Base-by-base conservation (phyloP, 2,888 invertebrate species). In the Palloptera scutellata region DNA sequence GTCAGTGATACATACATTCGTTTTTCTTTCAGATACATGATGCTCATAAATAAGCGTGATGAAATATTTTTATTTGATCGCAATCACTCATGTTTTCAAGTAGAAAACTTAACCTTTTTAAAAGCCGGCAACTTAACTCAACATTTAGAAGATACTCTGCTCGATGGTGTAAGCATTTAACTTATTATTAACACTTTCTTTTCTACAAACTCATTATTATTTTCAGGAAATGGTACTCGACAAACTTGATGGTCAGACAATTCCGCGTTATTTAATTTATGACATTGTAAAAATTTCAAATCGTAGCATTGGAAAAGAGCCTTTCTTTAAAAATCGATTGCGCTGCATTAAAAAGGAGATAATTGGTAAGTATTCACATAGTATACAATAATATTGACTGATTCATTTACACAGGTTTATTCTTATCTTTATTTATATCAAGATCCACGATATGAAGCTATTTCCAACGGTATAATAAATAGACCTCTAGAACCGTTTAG, bases 201-300 rank as follows among this genome's bases (percentile, higher is more conserved):
- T 40, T 13, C 55, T 41, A 30, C 6, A 30, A 4, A 30, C 30
- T 64, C 19, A 64, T 70, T 61, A 52, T 11, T 41, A 58, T 62
- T 66, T 71, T 17, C 81, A 96, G 96, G 98, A 98, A 89, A 95
- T 98, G 96, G 97, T 98, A 12, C 91, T 96, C 72, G 98, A 98
- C 81, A 92, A 91, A 85, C 92, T 91, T 13, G 85, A 90, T 11
- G 93, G 91, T 0, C 86, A 88, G 76, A 88, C 90, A 69, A 91
- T 92, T 75, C 96, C 97, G 0, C 88, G 99, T 55, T 98, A 93
- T 84, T 88, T 99, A 70, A 94, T 95, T 54, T 99, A 99, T 80
- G 99, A 99, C 81, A 92, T 98, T 64, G 89, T 99, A 45, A 89
- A 88, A 78, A 93, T 94, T 78, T 92, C 95, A 78, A 91, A 91